Evolutionary conservation across 2,113 vertebrate genomes (phyloP).

Genomic region (Spea bombifrons): DNA sequence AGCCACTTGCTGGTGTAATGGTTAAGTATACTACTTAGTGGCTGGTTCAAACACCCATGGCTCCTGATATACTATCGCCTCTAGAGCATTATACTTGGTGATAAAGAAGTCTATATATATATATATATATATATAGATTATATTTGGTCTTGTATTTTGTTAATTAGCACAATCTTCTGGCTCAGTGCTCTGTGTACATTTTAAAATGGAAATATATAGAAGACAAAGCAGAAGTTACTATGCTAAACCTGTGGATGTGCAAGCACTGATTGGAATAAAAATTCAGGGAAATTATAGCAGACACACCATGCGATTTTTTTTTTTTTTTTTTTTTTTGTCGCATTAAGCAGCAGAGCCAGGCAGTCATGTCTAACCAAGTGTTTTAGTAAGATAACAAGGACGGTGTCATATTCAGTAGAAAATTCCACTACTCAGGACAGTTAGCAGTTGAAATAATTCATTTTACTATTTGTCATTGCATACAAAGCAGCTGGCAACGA

Average conservation of each 20-base stretch:
- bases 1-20: too few species aligned
- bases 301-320: not conserved
- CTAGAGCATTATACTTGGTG: too few species aligned
- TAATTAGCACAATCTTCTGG: not conserved
- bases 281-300: not conserved
- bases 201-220: not conserved
- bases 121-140: not conserved
- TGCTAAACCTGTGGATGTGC: slow-evolving; percentile 9
- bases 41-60: too few species aligned
- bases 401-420: slow-evolving; percentile 42
- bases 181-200: not conserved
- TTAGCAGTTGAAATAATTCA: slow-evolving; percentile 45
- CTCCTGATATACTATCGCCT: too few species aligned
- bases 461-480: slow-evolving; percentile 45
- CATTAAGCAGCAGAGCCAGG: slow-evolving; percentile 40
- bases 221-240: not conserved
- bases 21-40: too few species aligned
- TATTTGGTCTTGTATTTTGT: too few species aligned
- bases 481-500: slow-evolving; percentile 41
- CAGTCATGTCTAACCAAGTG: slow-evolving; percentile 49
- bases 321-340: slow-evolving; percentile 22
- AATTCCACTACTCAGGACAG: slow-evolving; percentile 40
- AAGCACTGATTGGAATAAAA: not conserved
- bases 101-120: not conserved
- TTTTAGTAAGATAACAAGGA: slow-evolving; percentile 48